Evolutionary conservation across 2,888 invertebrate species (phyloP).

Genomic region (Rotaria socialis): DNA sequence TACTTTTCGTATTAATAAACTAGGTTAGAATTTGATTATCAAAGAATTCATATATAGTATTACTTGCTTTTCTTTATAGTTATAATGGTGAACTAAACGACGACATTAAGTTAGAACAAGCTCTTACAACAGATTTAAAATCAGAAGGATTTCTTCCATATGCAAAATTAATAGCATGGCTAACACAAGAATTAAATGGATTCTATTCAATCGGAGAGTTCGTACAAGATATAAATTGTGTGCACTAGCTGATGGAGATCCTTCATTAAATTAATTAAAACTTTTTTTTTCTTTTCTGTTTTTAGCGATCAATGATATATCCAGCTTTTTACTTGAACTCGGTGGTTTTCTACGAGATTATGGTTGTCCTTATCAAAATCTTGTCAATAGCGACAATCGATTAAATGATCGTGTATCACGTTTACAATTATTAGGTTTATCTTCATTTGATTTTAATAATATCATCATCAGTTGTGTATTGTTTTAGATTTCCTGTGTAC

Average conservation of each 20-base stretch:
- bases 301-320: neutral
- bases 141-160: neutral
- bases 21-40: no score
- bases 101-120: neutral
- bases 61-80: neutral
- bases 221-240: neutral
- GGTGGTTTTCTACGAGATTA: neutral
- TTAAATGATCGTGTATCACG: constrained; percentile 7
- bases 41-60: no score
- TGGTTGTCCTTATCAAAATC: constrained; percentile 22
- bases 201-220: neutral
- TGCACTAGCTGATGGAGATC: neutral
- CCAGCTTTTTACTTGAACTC: neutral
- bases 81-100: constrained; percentile 1
- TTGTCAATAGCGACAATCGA: neutral
- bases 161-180: neutral
- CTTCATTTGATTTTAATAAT: neutral
- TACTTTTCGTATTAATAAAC: no score
- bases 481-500: constrained; percentile 25
- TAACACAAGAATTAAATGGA: constrained; percentile 13
- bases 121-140: neutral
- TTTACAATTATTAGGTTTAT: neutral
- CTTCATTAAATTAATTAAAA: neutral
- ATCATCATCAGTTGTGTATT: neutral
- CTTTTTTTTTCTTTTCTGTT: no score